These are phyloP conservation scores for Pantala flavescens DNA, from an alignment of 1,140 invertebrate genomes.

Conservation along the genomic window DNA sequence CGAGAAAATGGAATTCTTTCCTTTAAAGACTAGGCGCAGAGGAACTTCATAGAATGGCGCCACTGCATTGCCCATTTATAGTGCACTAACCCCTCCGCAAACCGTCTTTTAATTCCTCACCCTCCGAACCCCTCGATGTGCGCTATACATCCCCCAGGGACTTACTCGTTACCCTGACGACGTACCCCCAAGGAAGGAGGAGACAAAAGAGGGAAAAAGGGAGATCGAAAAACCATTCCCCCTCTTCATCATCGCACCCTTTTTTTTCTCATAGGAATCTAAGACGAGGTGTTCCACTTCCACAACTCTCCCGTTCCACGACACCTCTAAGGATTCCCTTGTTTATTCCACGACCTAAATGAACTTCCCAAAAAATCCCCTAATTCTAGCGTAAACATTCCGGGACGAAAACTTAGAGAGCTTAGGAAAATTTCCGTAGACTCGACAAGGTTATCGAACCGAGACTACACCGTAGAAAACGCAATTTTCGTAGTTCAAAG, in stretches of 20 bases:
- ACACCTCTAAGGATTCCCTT: too few species aligned
- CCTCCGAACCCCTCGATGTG: not conserved
- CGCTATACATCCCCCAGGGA: not conserved
- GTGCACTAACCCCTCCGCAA: not conserved
- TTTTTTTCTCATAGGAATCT: not conserved
- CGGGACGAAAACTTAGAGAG: not conserved
- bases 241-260: not conserved
- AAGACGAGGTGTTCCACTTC: slow-evolving; percentile 4
- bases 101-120: not conserved
- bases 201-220: not conserved
- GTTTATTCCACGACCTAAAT: not conserved
- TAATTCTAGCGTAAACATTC: not conserved
- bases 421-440: not conserved
- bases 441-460: not conserved
- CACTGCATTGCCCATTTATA: not conserved
- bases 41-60: not conserved
- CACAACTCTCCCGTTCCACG: not conserved
- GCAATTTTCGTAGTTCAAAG: too few species aligned
- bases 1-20: too few species aligned
- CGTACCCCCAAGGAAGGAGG: not conserved
- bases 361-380: not conserved
- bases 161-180: slow-evolving; percentile 4
- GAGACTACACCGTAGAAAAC: too few species aligned
- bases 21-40: too few species aligned
- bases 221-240: not conserved